A percentile compares a stretch with the other conserved stretches of the same genome.
phyloP scores from a whole-genome alignment of 2,888 invertebrate species.

The Heliconius ismenius region DNA sequence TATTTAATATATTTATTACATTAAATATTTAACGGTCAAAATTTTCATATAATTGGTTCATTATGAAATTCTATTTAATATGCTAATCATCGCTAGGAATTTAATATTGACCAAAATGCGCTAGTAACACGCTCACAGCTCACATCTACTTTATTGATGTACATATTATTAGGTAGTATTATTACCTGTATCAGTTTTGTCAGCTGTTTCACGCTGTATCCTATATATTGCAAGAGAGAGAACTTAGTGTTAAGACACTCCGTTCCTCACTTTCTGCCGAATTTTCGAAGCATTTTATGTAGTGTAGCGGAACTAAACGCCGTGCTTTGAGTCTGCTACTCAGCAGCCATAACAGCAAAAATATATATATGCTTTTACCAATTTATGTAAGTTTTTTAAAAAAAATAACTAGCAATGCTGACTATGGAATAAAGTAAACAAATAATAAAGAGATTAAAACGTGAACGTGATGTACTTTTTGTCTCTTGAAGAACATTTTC shows the following conservation, averaged over 20 bases:
- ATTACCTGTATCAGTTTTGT: neutral
- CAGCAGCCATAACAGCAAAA: neutral
- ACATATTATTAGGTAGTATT: conserved; percentile 5
- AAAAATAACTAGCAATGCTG: neutral
- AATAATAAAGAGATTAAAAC: conserved; percentile 23
- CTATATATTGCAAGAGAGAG: no score
- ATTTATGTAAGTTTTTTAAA: neutral
- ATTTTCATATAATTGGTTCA: conserved; percentile 42
- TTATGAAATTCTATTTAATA: conserved; percentile 43
- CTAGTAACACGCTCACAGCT: conserved; percentile 36
- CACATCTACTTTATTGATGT: conserved; percentile 23
- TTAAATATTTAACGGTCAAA: neutral
- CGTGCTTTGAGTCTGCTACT: no score
- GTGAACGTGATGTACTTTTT: conserved; percentile 23
- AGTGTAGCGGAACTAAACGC: no score
- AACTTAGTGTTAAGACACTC: no score
- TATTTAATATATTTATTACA: conserved; percentile 18
- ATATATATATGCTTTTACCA: neutral
- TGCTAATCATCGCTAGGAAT: conserved; percentile 44
- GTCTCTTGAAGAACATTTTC: conserved; percentile 22
- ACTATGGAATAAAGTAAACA: conserved; percentile 4
- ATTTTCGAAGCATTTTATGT: no score
- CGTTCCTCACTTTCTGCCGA: no score
- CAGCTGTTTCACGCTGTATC: no score
- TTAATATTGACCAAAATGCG: conserved; percentile 43